Evolutionary conservation across 2,113 vertebrate species (phyloP).

Genomic region (Hucho hucho): DNA sequence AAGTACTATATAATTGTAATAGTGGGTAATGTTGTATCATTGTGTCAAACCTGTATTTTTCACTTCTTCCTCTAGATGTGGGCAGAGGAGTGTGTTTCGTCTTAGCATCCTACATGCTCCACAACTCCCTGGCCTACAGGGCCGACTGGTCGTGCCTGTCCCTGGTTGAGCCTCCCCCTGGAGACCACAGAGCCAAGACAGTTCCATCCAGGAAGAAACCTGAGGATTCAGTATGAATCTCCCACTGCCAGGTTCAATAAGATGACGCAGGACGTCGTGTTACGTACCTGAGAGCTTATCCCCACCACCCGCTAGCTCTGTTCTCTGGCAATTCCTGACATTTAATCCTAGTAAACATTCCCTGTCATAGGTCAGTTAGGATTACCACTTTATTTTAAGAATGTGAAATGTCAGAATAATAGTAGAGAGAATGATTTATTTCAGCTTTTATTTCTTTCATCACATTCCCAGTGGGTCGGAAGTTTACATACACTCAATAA

Average conservation of each 20-base stretch:
- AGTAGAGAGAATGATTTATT: too few species aligned
- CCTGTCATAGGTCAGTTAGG: too few species aligned
- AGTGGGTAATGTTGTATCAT: too few species aligned
- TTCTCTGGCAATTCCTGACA: too few species aligned
- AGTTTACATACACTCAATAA: too few species aligned
- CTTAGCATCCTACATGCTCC: conserved; percentile 78
- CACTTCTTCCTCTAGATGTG: conserved; percentile 62
- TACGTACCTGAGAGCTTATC: conserved; percentile 43
- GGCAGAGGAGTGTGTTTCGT: conserved; percentile 68
- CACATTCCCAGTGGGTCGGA: too few species aligned
- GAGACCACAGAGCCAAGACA: conserved; percentile 20
- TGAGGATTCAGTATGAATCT: conserved; percentile 78
- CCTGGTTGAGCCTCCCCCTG: conserved; percentile 49
- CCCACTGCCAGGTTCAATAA: conserved; percentile 80
- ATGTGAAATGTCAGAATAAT: too few species aligned
- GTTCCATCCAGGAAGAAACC: conserved; percentile 51
- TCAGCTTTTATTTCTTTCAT: too few species aligned
- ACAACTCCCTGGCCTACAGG: conserved; percentile 89
- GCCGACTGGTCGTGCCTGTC: conserved; percentile 88
- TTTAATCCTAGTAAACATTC: too few species aligned
- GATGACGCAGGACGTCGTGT: conserved; percentile 62
- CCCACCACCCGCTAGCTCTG: background rate
- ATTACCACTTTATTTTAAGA: too few species aligned
- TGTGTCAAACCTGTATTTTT: too few species aligned
- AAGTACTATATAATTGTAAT: too few species aligned